phyloP scores from a whole-genome alignment of 2,888 invertebrate species.

The Bimastos eiseni region DNA sequence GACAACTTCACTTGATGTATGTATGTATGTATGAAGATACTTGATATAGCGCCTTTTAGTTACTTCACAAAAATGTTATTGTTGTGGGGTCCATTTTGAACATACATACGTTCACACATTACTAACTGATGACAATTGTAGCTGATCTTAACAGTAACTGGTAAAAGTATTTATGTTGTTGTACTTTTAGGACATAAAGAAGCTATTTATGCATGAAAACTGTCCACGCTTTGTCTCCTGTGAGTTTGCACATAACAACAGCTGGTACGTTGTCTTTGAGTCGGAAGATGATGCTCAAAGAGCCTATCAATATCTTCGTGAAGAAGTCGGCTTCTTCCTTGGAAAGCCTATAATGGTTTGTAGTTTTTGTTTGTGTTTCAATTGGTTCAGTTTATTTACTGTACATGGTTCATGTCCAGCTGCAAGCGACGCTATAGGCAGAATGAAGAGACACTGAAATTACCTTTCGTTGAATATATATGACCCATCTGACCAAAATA shows the following conservation, averaged over 20 bases:
- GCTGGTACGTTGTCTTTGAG: constrained; percentile 87
- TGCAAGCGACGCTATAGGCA: not conserved
- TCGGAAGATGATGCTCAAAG: constrained; percentile 86
- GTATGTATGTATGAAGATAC: too few species aligned
- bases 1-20: too few species aligned
- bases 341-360: constrained; percentile 80
- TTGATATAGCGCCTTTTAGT: too few species aligned
- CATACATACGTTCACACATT: not conserved
- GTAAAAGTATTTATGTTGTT: not conserved
- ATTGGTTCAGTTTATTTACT: not conserved
- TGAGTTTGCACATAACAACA: constrained; percentile 84
- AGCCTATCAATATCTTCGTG: constrained; percentile 81
- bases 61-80: too few species aligned
- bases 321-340: constrained; percentile 74
- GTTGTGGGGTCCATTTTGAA: not conserved
- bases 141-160: not conserved
- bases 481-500: too few species aligned
- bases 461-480: too few species aligned
- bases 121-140: not conserved
- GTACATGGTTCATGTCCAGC: not conserved
- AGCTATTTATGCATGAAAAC: constrained; percentile 75
- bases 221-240: constrained; percentile 82
- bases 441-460: not conserved
- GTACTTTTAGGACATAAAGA: constrained; percentile 19
- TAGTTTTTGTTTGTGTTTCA: not conserved